phyloP scores from a whole-genome alignment of 2,797 vertebrate species.

The Aphelocoma californica region DNA sequence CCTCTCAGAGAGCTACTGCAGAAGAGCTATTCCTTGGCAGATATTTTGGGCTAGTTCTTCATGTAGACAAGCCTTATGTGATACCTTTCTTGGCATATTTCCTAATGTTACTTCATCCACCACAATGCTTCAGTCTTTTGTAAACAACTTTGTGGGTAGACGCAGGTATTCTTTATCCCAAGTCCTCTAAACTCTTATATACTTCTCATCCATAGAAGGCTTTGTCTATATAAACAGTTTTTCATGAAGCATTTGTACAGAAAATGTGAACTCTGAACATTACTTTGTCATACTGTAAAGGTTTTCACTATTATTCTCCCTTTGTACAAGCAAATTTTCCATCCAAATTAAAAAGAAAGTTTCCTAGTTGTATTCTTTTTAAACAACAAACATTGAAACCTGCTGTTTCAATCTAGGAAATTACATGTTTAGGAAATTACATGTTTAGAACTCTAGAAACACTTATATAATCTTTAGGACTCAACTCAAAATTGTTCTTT shows the following conservation, averaged over 20 bases:
- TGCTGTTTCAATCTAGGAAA: background rate
- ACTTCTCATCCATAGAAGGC: background rate
- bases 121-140: background rate
- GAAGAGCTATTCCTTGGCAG: background rate
- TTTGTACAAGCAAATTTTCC: background rate
- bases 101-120: background rate
- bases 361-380: background rate
- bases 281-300: background rate
- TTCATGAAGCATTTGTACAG: background rate
- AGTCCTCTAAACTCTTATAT: background rate
- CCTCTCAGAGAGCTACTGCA: background rate
- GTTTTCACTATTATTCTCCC: background rate
- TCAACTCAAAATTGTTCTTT: constrained; percentile 7
- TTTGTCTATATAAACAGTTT: background rate
- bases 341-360: background rate
- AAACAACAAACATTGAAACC: background rate
- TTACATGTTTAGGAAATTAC: background rate
- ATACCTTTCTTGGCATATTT: background rate
- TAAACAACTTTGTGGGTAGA: background rate
- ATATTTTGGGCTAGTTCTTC: background rate
- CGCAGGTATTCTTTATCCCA: background rate
- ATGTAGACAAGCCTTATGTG: background rate
- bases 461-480: background rate
- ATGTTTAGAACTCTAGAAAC: constrained; percentile 28
- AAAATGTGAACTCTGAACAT: background rate